Conservation (phyloP, 1,140 invertebrate species). For the Leptinotarsa defecta region DNA sequence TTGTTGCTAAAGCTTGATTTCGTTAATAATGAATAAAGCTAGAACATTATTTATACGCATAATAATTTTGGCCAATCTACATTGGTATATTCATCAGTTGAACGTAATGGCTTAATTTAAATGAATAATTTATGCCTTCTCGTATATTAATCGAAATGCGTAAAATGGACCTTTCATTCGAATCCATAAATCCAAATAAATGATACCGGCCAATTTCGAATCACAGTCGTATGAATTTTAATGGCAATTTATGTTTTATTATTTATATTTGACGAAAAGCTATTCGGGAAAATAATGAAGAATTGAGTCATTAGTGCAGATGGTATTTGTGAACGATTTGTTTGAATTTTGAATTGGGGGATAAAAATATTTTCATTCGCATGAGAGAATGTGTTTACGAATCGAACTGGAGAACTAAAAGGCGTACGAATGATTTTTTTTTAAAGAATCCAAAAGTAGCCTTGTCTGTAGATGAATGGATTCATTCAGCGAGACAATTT, state of each 20-base stretch:
- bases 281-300: not conserved
- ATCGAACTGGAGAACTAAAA: too few species aligned
- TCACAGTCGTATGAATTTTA: constrained; percentile 3
- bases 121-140: constrained; percentile 6
- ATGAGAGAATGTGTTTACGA: too few species aligned
- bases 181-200: constrained; percentile 1
- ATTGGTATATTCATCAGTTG: not conserved
- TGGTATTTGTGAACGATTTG: not conserved
- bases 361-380: too few species aligned
- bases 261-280: constrained; percentile 3
- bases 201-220: constrained; percentile 1
- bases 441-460: too few species aligned
- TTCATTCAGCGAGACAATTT: too few species aligned
- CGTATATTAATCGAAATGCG: constrained; percentile 6
- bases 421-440: too few species aligned
- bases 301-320: constrained; percentile 2
- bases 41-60: too few species aligned
- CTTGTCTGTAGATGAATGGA: too few species aligned
- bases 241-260: constrained; percentile 4
- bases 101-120: constrained; percentile 6
- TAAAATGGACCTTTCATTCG: constrained; percentile 6
- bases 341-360: not conserved
- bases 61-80: too few species aligned
- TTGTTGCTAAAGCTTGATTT: too few species aligned
- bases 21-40: too few species aligned